Evolutionary conservation across 2,888 invertebrate species (phyloP), one percentile per base, ranked within the genome.

Genomic region (Syrphus vitripennis): DNA sequence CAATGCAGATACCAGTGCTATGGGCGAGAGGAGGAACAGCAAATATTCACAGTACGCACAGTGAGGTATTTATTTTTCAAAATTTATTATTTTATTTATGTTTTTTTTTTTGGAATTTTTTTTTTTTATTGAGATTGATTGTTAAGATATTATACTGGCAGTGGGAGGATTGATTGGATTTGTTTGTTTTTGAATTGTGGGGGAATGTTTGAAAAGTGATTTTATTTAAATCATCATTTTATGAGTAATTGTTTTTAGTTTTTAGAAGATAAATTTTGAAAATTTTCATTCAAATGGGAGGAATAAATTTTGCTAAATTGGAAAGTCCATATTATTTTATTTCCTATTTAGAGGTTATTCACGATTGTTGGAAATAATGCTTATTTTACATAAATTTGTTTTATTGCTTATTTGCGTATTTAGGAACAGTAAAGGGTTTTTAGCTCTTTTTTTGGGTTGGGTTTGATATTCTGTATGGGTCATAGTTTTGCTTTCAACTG

Each of bases 21-120:
- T 90, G 90, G 90, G 90, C 90, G 0, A 88, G 89, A 87, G 90
- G 90, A 57, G 90, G 90, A 34, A 89, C 89, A 48, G 89, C 90
- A 7, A 88, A 89, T 69, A 88, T 90, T 63, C 88, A 89, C 72
- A 89, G 88, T 40, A 81, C 86, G 14, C 88, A 89, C 63, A 89
- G 88, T 42, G 89, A 90, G 89, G 90, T 90, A 87, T 67, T 75
- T 70, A 57, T 63, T 48, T n/a, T 63, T 40, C 50, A 34, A 10
- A 14, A 45, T 67, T 57, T n/a, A 3, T 53, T 48, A 31, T 12
- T 16, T 53, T 55, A 29, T 16, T 1, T 53, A 9, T 24, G 31
- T 48, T 57, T 48, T 14, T 67, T 26, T 72, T 45, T 42, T 37
- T 34, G n/a, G n/a, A n/a, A 5, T 34, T 24, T 65, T 75, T 45